These are phyloP conservation scores for Helobdella robusta DNA, from an alignment of 2,888 invertebrate species.

Conservation along the genomic window DNA sequence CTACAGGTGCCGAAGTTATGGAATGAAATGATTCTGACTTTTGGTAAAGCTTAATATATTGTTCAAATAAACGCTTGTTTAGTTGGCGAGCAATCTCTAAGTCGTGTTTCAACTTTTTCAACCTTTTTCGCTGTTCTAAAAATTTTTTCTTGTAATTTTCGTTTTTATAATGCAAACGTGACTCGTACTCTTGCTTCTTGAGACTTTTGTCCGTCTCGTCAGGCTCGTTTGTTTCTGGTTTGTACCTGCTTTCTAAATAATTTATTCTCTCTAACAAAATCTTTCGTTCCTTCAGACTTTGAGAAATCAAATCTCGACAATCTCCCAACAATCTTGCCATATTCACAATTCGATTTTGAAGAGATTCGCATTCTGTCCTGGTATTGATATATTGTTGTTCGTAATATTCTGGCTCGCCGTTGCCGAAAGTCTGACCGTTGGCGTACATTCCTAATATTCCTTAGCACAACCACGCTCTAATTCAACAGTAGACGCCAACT, in stretches of 20 bases:
- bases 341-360: background rate
- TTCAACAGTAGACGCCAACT: too few relatives aligned
- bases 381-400: too few relatives aligned
- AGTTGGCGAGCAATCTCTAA: background rate
- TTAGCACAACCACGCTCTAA: too few relatives aligned
- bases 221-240: background rate
- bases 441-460: too few relatives aligned
- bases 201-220: background rate
- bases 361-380: background rate
- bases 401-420: too few relatives aligned
- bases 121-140: background rate
- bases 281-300: background rate
- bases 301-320: slow-evolving; percentile 7
- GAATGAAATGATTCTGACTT: too few relatives aligned
- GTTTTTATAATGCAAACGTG: background rate
- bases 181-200: too few relatives aligned
- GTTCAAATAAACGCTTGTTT: slow-evolving; percentile 11
- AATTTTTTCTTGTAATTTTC: slow-evolving; percentile 4
- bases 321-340: slow-evolving; percentile 10
- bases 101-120: background rate
- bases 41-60: slow-evolving; percentile 6
- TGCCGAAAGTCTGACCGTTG: background rate
- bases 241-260: slow-evolving; percentile 4
- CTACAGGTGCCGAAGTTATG: too few relatives aligned
- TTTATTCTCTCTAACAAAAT: background rate